Evolutionary conservation across 2,113 vertebrate genomes (phyloP).

Genomic region (Nothobranchius kuhntae): DNA sequence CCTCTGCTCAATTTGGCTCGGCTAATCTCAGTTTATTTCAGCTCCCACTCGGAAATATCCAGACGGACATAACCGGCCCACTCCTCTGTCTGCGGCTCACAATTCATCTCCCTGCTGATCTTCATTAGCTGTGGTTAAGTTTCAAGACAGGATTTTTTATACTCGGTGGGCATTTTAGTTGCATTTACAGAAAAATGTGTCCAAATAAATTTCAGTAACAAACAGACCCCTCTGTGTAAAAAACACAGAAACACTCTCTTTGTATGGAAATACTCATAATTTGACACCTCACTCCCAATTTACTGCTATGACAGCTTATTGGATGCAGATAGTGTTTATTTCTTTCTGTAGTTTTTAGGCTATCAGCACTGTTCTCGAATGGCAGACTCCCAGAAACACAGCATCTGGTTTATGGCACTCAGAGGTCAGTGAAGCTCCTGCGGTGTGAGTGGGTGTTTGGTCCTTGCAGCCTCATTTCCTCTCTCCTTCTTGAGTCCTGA

Average conservation of each 20-base stretch:
- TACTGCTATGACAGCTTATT: no score
- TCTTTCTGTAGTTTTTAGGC: no score
- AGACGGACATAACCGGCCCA: constrained; percentile 48
- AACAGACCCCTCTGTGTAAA: neutral
- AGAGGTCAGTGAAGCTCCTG: constrained; percentile 58
- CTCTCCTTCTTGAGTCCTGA: constrained; percentile 44
- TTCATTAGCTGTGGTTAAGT: constrained; percentile 32
- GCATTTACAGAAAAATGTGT: constrained; percentile 3
- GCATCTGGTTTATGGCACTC: constrained; percentile 53
- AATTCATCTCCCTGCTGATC: constrained; percentile 42
- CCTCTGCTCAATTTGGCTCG: constrained; percentile 56
- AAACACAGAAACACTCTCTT: neutral
- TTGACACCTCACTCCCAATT: no score
- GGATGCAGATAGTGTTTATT: no score
- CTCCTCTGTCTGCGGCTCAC: constrained; percentile 56
- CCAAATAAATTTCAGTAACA: neutral
- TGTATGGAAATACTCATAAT: no score
- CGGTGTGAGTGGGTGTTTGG: constrained; percentile 62
- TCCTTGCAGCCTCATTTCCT: constrained; percentile 61
- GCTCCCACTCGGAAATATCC: constrained; percentile 51
- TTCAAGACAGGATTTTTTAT: neutral
- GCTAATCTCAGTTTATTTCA: constrained; percentile 44
- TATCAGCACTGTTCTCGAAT: no score
- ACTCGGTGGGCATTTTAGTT: constrained; percentile 11
- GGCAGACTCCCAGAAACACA: neutral